Evolutionary conservation across 2,113 vertebrate species (phyloP).

Genomic region (Cavia aperea): DNA sequence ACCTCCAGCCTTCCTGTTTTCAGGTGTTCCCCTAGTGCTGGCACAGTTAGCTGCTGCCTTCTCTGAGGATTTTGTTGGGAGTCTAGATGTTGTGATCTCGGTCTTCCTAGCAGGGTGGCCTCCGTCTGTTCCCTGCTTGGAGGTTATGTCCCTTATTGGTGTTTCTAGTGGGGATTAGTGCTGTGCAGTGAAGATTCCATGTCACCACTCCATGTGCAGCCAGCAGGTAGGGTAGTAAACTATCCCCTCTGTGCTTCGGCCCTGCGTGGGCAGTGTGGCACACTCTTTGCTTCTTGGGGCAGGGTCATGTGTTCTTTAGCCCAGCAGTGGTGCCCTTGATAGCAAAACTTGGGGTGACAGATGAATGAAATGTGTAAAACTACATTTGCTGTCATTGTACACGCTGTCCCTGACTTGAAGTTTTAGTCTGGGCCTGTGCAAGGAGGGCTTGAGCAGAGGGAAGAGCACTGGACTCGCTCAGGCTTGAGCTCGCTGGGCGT

Average conservation of each 20-base stretch:
- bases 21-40: rapidly evolving
- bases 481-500: neutral
- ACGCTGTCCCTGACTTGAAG: neutral
- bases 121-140: neutral
- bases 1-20: neutral
- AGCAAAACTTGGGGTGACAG: neutral
- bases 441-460: neutral
- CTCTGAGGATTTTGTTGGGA: rapidly evolving
- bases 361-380: neutral
- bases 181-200: neutral
- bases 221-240: no score
- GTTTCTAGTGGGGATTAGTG: neutral
- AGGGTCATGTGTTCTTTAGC: no score
- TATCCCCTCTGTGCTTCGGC: no score
- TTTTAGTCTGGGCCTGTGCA: neutral
- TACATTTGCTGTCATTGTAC: neutral
- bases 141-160: no score
- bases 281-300: neutral
- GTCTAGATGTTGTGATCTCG: rapidly evolving
- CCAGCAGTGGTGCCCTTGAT: neutral
- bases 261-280: no score
- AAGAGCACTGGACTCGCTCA: neutral
- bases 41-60: no score
- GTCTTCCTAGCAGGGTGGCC: neutral
- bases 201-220: neutral